These are phyloP conservation scores for Callithrix jacchus DNA, from an alignment of 2,113 vertebrate genomes.

Conservation along the genomic window DNA sequence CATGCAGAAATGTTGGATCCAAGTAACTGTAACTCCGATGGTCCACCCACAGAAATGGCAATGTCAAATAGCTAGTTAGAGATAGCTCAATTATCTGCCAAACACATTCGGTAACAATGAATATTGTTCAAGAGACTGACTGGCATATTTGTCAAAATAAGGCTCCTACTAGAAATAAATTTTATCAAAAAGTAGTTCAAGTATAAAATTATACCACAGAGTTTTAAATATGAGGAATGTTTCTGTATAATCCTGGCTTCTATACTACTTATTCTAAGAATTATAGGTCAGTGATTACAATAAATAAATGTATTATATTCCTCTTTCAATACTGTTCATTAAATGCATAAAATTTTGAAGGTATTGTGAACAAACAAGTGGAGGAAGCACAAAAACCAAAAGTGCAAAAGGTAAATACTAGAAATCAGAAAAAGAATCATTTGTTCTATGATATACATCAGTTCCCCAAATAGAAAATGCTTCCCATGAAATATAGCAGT, in stretches of 20 bases:
- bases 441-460: background rate
- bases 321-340: background rate
- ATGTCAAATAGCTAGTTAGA: background rate
- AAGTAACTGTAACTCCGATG: background rate
- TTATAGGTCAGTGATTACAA: background rate
- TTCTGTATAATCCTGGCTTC: background rate
- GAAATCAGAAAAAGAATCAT: background rate
- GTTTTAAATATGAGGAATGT: background rate
- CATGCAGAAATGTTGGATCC: background rate
- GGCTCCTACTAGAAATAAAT: background rate
- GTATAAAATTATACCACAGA: background rate
- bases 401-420: background rate
- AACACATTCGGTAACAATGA: background rate
- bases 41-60: background rate
- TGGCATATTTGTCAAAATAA: background rate
- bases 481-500: background rate
- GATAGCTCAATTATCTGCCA: background rate
- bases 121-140: background rate
- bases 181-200: background rate
- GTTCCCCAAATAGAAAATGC: background rate
- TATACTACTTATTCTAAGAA: background rate
- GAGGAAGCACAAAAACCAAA: background rate
- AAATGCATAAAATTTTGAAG: background rate
- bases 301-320: background rate
- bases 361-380: background rate